phyloP scores from a whole-genome alignment of 2,888 invertebrate species.

The Agelastica alni region DNA sequence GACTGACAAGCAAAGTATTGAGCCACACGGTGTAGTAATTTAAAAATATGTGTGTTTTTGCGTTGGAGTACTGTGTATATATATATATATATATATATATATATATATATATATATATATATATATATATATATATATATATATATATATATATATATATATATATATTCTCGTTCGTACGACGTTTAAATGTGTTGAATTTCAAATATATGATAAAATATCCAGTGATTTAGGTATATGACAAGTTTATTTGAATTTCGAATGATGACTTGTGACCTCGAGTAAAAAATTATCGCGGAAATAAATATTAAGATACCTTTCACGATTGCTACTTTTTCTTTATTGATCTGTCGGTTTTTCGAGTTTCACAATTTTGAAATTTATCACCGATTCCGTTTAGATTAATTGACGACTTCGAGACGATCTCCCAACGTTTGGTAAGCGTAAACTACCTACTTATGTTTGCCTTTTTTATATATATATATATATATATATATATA shows the following conservation, averaged over 20 bases:
- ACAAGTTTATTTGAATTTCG: slow-evolving; percentile 9
- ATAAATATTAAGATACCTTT: no score
- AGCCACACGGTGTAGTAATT: no score
- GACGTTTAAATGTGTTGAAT: background rate
- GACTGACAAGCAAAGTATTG: no score
- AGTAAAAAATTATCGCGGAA: slow-evolving; percentile 6
- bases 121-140: no score
- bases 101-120: no score
- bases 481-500: no score
- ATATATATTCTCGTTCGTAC: no score
- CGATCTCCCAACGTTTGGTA: background rate
- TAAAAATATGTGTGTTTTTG: background rate
- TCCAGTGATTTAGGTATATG: slow-evolving; percentile 7
- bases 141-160: no score
- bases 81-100: no score
- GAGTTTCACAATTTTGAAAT: slow-evolving; percentile 10
- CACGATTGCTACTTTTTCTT: slow-evolving; percentile 8
- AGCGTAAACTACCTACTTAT: background rate
- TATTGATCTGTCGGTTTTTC: slow-evolving; percentile 1
- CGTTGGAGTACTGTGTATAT: background rate
- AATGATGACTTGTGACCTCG: slow-evolving; percentile 12
- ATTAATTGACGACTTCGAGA: slow-evolving; percentile 7
- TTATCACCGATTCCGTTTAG: slow-evolving; percentile 3
- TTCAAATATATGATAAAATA: slow-evolving; percentile 14
- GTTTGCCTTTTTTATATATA: no score